Base-by-base conservation (phyloP, 2,888 invertebrate genomes). In the Platyscelio sp. region DNA sequence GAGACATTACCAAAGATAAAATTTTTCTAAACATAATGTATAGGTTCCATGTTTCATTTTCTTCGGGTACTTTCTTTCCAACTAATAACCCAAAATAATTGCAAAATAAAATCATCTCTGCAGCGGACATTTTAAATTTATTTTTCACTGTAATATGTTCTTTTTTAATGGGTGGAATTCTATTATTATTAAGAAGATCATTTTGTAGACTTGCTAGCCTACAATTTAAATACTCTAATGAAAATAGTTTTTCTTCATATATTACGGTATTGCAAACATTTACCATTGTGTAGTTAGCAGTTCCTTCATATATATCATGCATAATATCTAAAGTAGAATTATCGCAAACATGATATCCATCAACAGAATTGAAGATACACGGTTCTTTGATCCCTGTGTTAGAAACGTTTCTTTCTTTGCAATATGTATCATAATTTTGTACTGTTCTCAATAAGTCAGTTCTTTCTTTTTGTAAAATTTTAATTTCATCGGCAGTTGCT, bases 91-190 rank as follows among this genome's bases (percentile, higher is more conserved):
- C 60, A 63, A 78, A 78, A 63, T 78, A 78, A n/a, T 20, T 49
- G 18, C 61, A 70, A 54, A 78, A 68, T 26, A 68, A 13, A 22
- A 77, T 68, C 60, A 77, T 76, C 18, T 75, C 75, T 20, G 56
- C 65, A 22, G 77, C 77, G 9, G 77, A 78, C 77, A 78, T 78
- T 61, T 78, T 71, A 11, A 78, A 43, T 22, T 70, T 78, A 0
- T 61, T 29, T 51, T 71, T 78, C 15, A 7, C 43, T 22, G 3
- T 18, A 18, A 77, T 68, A n/a, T 77, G 77, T 20, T 68, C 61
- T 27, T 56, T 49, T 77, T 58, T 68, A n/a, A 77, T 77, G 0
- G 18, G 5, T 24, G 56, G 27, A 78, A 78, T 78, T 43, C 0
- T 51, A 24, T 78, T 78, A 58, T 2, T 61, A 18, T 61, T 33